Evolutionary conservation across 2,113 vertebrate species (phyloP), one percentile per base, ranked within the genome.

Genomic region (Myotis yumanensis): DNA sequence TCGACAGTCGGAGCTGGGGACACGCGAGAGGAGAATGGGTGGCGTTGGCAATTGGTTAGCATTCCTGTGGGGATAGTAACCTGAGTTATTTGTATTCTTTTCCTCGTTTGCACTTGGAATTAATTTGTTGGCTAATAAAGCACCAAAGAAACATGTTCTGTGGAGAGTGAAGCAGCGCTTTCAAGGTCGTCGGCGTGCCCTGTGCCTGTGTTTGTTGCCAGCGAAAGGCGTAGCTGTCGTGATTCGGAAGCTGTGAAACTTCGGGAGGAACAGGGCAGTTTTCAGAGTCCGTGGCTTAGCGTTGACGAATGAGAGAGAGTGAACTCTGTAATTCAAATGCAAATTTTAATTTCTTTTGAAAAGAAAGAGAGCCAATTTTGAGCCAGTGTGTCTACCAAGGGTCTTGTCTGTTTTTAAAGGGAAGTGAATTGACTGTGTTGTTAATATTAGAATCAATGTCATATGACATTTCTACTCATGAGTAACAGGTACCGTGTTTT

Each of bases 371-470:
- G 51, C 81, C 89, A 90, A n/a, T 86, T 95, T 90, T 92, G 72
- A 69, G 93, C 89, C 84, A 91, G 2, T 68, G 59, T 94, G 28
- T 95, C 93, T 85, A 9, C 54, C 75, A 90, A 95, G 93, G 80
- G 51, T 81, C 87, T 88, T 92, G 40, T 83, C 89, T 96, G 69
- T 95, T 97, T 96, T 96, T 89, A 95, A 97, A 94, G 35, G 81
- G 80, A 94, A 95, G 75, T 91, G 94, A 86, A 91, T 94, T 71
- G 72, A 83, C 69, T 89, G 18, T 95, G 52, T 92, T 96, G 94
- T 96, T 95, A 95, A 94, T 96, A 89, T 96, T 97, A 79, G 87
- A 91, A 88, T 95, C 92, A 94, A 62, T 91, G 97, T 91, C 77
- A 48, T 92, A 75, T 48, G 86, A 93, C 54, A 73, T 95, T 95